Percentiles rank a stretch among this genome's conserved stretches.
phyloP scores from a whole-genome alignment of 2,888 invertebrate species.

The Lycocerus yunnanus region DNA sequence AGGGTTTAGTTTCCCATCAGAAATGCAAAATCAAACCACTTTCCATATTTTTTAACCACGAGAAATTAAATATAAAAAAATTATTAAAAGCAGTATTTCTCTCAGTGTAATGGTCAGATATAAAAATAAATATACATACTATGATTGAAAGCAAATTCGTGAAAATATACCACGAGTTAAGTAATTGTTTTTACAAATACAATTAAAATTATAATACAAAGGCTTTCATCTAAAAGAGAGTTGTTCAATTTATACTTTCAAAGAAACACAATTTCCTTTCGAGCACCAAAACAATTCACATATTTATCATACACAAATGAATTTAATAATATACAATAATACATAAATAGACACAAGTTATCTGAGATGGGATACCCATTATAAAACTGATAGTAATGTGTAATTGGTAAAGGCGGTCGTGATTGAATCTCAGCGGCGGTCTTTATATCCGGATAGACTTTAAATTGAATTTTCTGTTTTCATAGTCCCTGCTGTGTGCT shows the following conservation, averaged over 20 bases:
- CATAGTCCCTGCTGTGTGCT: conserved; percentile 33
- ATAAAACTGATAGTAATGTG: conserved; percentile 41
- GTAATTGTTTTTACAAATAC: not conserved
- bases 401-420: conserved; percentile 51
- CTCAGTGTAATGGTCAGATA: not conserved
- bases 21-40: too few relatives aligned
- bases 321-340: conserved; percentile 22
- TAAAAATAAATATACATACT: too few relatives aligned
- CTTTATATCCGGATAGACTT: conserved; percentile 49
- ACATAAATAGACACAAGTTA: conserved; percentile 21
- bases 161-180: not conserved
- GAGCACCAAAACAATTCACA: conserved; percentile 10
- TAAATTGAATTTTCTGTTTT: conserved; percentile 50
- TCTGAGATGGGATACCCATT: conserved; percentile 31
- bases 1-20: too few relatives aligned
- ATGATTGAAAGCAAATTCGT: not conserved
- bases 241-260: conserved; percentile 10
- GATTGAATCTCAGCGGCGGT: conserved; percentile 53
- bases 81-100: not conserved
- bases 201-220: not conserved
- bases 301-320: conserved; percentile 18
- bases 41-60: too few relatives aligned
- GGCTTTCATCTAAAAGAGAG: not conserved
- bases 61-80: too few relatives aligned
- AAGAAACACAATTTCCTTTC: conserved; percentile 12